A percentile compares a stretch with the other conserved stretches of the same genome.
phyloP scores from a whole-genome alignment of 2,888 invertebrate species.

The Plusia festucae region DNA sequence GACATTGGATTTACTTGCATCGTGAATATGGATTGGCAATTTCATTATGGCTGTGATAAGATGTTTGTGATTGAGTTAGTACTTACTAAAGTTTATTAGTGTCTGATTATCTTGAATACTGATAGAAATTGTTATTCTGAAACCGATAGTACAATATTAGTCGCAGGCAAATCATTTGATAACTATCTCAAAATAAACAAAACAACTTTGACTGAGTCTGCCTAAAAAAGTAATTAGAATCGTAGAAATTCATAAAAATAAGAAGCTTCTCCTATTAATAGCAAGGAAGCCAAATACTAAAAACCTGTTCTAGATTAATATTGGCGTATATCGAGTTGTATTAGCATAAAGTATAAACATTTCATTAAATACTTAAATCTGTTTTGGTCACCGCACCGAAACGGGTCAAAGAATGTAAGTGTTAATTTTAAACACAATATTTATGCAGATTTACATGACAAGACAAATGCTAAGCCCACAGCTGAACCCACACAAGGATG shows the following conservation, averaged over 20 bases:
- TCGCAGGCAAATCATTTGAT: too few relatives aligned
- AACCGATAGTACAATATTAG: too few relatives aligned
- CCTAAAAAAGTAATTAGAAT: too few relatives aligned
- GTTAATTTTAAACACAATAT: constrained; percentile 30
- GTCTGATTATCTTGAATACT: too few relatives aligned
- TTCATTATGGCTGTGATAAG: not conserved
- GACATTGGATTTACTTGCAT: constrained; percentile 1
- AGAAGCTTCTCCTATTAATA: not conserved
- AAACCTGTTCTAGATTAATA: not conserved
- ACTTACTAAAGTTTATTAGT: too few relatives aligned
- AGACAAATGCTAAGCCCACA: constrained; percentile 39
- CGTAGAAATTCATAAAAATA: not conserved
- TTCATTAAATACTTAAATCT: not conserved
- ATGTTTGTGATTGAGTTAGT: not conserved
- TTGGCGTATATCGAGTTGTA: not conserved
- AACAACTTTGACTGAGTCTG: too few relatives aligned
- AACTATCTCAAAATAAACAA: too few relatives aligned
- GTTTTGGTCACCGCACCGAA: constrained; percentile 14
- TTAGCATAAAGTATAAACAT: constrained; percentile 4
- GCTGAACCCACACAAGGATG: constrained; percentile 44
- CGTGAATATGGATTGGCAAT: not conserved
- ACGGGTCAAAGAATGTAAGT: constrained; percentile 19
- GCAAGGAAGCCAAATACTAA: not conserved
- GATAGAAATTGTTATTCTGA: too few relatives aligned
- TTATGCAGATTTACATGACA: constrained; percentile 35